Evolutionary conservation across 2,113 vertebrate species (phyloP).

Genomic region (Mormoops blainvillei): DNA sequence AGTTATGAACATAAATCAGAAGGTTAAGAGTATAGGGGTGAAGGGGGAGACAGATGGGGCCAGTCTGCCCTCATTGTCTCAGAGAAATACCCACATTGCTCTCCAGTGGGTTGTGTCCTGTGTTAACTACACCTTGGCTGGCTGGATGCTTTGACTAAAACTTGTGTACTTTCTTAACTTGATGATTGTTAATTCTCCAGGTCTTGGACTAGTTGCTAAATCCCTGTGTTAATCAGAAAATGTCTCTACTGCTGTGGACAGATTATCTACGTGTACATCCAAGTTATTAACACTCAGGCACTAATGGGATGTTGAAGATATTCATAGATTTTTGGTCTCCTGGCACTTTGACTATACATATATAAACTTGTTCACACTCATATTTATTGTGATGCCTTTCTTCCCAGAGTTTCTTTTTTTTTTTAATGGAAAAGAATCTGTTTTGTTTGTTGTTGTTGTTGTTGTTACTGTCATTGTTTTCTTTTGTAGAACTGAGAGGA

Average conservation of each 20-base stretch:
- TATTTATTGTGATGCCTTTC: not conserved
- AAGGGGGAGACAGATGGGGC: not conserved
- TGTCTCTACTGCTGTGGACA: not conserved
- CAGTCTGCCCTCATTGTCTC: not conserved
- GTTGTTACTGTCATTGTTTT: not conserved
- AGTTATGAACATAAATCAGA: not conserved
- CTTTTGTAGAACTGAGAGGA: not conserved
- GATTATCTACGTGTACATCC: not conserved
- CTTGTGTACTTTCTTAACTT: constrained; percentile 11
- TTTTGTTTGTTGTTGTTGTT: not conserved
- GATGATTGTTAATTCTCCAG: not conserved
- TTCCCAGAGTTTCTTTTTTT: not conserved
- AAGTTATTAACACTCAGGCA: not conserved
- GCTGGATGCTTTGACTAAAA: not conserved
- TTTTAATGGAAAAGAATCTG: not conserved
- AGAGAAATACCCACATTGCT: not conserved
- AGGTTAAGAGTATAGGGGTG: not conserved
- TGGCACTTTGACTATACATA: not conserved
- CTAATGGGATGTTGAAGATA: not conserved
- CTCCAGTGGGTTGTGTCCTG: not conserved
- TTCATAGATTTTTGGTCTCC: not conserved
- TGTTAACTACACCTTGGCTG: not conserved
- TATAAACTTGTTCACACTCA: not conserved
- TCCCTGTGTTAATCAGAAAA: not conserved
- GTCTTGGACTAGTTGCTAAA: not conserved